These are phyloP conservation scores for Ganaspis brasiliensis DNA, from an alignment of 2,888 invertebrate species.

Conservation along the genomic window DNA sequence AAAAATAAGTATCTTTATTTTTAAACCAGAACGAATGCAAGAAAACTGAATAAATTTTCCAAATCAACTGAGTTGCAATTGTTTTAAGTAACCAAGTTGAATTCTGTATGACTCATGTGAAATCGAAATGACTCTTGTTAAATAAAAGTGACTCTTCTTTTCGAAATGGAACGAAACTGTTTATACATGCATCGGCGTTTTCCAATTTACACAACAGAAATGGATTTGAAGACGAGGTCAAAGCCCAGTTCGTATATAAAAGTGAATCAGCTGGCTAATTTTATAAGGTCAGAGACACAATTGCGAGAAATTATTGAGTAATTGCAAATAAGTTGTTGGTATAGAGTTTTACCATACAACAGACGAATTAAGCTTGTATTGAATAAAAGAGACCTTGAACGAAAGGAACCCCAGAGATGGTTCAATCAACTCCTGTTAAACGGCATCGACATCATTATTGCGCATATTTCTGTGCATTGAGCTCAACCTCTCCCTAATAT, in stretches of 20 bases:
- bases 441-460: slow-evolving; percentile 54
- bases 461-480: slow-evolving; percentile 61
- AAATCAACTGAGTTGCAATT: not conserved
- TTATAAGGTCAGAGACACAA: slow-evolving; percentile 23
- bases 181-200: slow-evolving; percentile 22
- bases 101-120: not conserved
- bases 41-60: not conserved
- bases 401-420: slow-evolving; percentile 68
- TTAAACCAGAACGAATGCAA: no score
- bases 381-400: slow-evolving; percentile 66
- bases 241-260: slow-evolving; percentile 33
- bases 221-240: slow-evolving; percentile 40
- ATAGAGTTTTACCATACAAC: slow-evolving; percentile 44
- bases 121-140: not conserved
- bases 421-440: slow-evolving; percentile 74
- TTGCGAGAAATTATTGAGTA: slow-evolving; percentile 10
- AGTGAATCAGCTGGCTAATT: slow-evolving; percentile 34
- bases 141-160: slow-evolving; percentile 6
- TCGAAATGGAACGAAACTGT: slow-evolving; percentile 15
- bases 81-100: not conserved
- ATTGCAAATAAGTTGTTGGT: not conserved
- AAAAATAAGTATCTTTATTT: no score
- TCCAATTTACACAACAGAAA: slow-evolving; percentile 15
- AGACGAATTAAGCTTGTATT: slow-evolving; percentile 46
- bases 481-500: slow-evolving; percentile 30